These are phyloP conservation scores for Heterodera filipjevi DNA, from an alignment of 2,888 invertebrate species.

Conservation along the genomic window DNA sequence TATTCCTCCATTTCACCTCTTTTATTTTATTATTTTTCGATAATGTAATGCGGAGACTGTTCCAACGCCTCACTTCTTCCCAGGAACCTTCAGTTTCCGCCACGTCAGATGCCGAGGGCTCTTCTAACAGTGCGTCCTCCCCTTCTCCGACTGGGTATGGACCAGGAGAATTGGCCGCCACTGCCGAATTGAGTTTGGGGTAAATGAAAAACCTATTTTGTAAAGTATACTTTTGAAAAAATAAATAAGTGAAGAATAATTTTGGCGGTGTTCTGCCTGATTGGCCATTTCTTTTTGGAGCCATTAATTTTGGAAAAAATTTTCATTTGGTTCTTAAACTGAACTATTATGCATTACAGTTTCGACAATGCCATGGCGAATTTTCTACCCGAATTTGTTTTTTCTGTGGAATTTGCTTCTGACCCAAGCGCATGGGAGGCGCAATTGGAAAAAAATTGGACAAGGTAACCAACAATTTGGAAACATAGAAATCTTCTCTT, in stretches of 20 bases:
- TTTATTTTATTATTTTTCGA: neutral
- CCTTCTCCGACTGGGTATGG: neutral
- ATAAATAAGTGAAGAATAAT: too few species aligned
- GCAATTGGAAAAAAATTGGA: slow-evolving; percentile 49
- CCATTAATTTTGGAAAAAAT: neutral
- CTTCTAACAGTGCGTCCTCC: neutral
- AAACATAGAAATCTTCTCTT: too few species aligned
- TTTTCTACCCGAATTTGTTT: neutral
- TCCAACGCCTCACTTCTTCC: slow-evolving; percentile 2
- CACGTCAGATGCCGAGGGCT: neutral
- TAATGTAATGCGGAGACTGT: neutral
- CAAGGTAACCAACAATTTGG: too few species aligned
- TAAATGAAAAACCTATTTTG: neutral
- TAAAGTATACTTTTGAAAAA: too few species aligned
- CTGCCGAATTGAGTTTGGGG: neutral
- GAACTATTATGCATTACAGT: too few species aligned
- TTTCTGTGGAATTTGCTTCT: slow-evolving; percentile 52
- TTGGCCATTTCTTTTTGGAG: neutral
- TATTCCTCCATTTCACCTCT: neutral
- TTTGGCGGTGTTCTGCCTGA: too few species aligned
- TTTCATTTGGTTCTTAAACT: too few species aligned
- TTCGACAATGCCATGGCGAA: neutral
- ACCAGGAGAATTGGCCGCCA: neutral
- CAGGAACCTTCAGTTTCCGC: slow-evolving; percentile 6
- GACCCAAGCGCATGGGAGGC: slow-evolving; percentile 61